phyloP scores from a whole-genome alignment of 2,888 invertebrate species.

The Plemyria rubiginata region DNA sequence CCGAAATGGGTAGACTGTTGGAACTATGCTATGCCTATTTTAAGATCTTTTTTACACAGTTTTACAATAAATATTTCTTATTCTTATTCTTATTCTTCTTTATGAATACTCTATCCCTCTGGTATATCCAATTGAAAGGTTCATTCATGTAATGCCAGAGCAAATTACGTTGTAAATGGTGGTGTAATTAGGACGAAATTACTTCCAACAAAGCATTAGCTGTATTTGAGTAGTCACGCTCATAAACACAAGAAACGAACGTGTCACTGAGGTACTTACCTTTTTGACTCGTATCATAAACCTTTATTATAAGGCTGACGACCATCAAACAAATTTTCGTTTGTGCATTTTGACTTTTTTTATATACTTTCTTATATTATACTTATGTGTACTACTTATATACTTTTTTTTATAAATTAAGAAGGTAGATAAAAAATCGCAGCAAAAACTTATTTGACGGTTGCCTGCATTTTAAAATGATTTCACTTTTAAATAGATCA shows the following conservation, averaged over 20 bases:
- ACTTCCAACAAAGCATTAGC: slow-evolving; percentile 16
- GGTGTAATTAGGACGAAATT: slow-evolving; percentile 16
- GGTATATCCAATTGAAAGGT: slow-evolving; percentile 11
- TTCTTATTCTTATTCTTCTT: too few species aligned
- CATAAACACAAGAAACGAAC: slow-evolving; percentile 3
- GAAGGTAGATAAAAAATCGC: too few species aligned
- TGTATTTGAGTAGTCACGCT: slow-evolving; percentile 19
- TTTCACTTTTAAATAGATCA: slow-evolving; percentile 1
- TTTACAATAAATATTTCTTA: too few species aligned
- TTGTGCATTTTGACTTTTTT: too few species aligned
- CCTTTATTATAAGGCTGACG: background rate
- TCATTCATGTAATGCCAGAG: slow-evolving; percentile 7
- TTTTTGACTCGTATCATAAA: background rate
- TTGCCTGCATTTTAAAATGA: background rate
- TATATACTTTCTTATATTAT: too few species aligned
- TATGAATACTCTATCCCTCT: background rate
- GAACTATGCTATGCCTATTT: too few species aligned
- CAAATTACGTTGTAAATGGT: slow-evolving; percentile 14
- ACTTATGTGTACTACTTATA: too few species aligned
- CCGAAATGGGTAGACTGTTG: too few species aligned
- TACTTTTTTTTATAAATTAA: too few species aligned
- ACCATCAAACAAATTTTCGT: too few species aligned
- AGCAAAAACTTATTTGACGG: too few species aligned
- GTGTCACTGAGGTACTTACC: slow-evolving; percentile 3
- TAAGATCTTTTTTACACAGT: too few species aligned